Conservation (phyloP, 2,888 invertebrate species). For the Drosophila meridionalis region DNA sequence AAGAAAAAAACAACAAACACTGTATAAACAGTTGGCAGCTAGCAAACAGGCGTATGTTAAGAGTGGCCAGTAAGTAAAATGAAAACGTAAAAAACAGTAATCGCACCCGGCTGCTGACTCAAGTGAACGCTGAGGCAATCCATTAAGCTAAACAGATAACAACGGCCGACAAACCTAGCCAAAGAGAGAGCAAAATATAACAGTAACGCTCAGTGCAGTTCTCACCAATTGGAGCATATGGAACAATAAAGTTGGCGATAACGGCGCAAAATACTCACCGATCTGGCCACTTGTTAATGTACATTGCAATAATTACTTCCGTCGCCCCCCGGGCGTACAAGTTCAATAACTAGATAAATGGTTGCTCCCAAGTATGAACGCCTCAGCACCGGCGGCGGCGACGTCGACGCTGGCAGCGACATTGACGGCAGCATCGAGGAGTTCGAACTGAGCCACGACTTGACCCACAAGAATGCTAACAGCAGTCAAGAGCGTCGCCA, state of each 20-base stretch:
- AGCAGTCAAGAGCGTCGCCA: constrained; percentile 18
- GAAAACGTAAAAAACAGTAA: constrained; percentile 34
- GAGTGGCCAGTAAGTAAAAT: constrained; percentile 17
- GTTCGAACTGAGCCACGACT: constrained; percentile 73
- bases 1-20: constrained; percentile 45
- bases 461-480: constrained; percentile 27
- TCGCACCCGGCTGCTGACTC: constrained; percentile 27
- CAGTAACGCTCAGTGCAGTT: constrained; percentile 21
- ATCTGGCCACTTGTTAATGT: constrained; percentile 24
- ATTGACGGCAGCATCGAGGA: constrained; percentile 76
- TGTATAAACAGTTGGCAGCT: constrained; percentile 72
- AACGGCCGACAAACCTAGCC: constrained; percentile 2
- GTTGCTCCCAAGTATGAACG: constrained; percentile 82
- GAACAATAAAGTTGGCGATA: constrained; percentile 49
- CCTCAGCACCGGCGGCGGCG: constrained; percentile 68
- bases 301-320: constrained; percentile 33
- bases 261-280: constrained; percentile 23
- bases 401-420: constrained; percentile 46
- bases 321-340: constrained; percentile 24
- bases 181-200: constrained; percentile 11
- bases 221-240: constrained; percentile 49
- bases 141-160: constrained; percentile 43
- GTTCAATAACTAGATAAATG: constrained; percentile 67
- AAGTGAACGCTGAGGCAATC: constrained; percentile 27
- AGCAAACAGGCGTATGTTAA: constrained; percentile 24